phyloP scores from a whole-genome alignment of 2,797 vertebrate species.

The Sebastes hubbsi region DNA sequence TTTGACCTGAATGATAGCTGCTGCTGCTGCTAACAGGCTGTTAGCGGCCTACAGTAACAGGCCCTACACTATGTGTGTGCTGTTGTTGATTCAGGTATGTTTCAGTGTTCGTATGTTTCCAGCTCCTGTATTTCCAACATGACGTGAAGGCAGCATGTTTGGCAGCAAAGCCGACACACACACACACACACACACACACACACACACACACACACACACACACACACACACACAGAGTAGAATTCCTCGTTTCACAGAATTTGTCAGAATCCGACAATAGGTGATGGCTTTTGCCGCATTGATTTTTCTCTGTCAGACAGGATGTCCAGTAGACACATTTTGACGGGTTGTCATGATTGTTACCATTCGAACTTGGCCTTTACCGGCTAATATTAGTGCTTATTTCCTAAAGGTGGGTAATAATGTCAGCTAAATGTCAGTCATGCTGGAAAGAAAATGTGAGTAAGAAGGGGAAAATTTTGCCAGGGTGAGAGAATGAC shows the following conservation, averaged over 20 bases:
- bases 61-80: not conserved
- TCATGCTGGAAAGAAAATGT: not conserved
- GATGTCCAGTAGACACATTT: constrained; percentile 35
- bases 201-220: not conserved
- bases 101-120: not conserved
- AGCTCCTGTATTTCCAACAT: not conserved
- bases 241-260: constrained; percentile 15
- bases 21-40: not conserved
- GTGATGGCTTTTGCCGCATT: constrained; percentile 46
- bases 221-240: not conserved
- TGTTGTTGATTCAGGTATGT: not conserved
- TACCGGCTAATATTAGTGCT: constrained; percentile 33
- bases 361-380: constrained; percentile 55
- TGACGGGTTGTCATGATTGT: constrained; percentile 42
- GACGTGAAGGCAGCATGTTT: constrained; percentile 6
- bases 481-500: not conserved
- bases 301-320: constrained; percentile 49
- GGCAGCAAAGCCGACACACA: constrained; percentile 16
- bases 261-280: constrained; percentile 37
- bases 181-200: not conserved
- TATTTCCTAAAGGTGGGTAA: constrained; percentile 48
- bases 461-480: not conserved
- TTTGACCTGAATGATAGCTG: not conserved
- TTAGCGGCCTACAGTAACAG: not conserved
- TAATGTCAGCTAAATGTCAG: constrained; percentile 53